These are phyloP conservation scores for Daboia siamensis DNA, from an alignment of 2,113 vertebrate species.

Conservation along the genomic window DNA sequence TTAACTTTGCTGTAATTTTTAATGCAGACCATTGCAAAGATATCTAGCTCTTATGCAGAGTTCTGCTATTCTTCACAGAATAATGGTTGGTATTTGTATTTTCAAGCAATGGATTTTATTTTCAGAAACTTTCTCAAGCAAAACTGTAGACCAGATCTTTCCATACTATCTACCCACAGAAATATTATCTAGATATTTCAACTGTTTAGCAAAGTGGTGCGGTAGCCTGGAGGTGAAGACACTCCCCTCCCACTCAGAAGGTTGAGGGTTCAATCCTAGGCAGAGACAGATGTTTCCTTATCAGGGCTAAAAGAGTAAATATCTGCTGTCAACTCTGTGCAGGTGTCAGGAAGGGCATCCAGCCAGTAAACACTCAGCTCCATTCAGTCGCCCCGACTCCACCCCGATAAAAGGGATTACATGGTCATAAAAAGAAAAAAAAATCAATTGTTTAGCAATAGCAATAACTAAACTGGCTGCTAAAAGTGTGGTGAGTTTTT, in stretches of 20 bases:
- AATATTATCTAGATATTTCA: neutral
- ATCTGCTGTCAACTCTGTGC: neutral
- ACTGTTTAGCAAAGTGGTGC: neutral
- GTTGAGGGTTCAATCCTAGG: neutral
- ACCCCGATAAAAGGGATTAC: neutral
- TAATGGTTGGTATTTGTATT: neutral
- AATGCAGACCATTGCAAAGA: neutral
- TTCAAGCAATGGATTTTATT: neutral
- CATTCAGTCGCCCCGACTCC: neutral
- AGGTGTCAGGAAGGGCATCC: neutral
- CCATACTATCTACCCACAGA: neutral
- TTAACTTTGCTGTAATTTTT: neutral
- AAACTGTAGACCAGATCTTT: neutral
- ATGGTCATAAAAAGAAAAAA: neutral
- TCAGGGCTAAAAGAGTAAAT: neutral
- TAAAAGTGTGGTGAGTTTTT: neutral
- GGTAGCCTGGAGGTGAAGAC: neutral
- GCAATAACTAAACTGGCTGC: neutral
- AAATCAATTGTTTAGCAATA: neutral
- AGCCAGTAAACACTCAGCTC: neutral
- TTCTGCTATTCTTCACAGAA: neutral
- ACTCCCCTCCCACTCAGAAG: neutral
- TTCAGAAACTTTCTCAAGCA: neutral
- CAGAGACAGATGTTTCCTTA: neutral
- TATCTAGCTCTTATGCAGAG: neutral